Conservation (phyloP, 2,888 invertebrate species). For the Hydriomena furcata region DNA sequence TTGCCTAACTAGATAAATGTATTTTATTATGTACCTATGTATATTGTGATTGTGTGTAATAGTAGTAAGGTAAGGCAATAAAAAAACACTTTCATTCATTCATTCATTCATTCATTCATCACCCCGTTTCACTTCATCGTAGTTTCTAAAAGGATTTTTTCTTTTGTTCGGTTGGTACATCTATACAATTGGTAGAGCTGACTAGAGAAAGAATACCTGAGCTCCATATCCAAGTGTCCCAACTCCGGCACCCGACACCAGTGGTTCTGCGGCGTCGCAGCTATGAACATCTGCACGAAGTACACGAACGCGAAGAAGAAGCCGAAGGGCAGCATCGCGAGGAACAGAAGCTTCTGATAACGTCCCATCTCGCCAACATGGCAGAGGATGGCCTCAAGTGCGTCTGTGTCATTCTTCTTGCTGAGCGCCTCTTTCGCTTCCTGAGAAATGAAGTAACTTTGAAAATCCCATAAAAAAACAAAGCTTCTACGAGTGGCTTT, state of each 20-base stretch:
- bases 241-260: constrained; percentile 71
- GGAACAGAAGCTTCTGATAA: constrained; percentile 67
- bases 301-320: constrained; percentile 70
- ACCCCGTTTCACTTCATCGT: too few relatives aligned
- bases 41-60: too few relatives aligned
- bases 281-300: constrained; percentile 74
- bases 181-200: too few relatives aligned
- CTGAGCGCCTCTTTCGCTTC: constrained; percentile 50
- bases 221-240: constrained; percentile 51
- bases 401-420: constrained; percentile 37
- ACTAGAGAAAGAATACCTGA: constrained; percentile 49
- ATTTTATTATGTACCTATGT: too few relatives aligned
- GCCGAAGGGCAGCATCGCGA: constrained; percentile 67
- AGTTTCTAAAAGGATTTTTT: too few relatives aligned
- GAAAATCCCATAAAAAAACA: too few relatives aligned
- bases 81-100: too few relatives aligned
- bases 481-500: too few relatives aligned
- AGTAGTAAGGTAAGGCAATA: too few relatives aligned
- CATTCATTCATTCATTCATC: too few relatives aligned
- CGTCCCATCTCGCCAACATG: constrained; percentile 68
- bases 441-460: constrained; percentile 27
- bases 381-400: constrained; percentile 60
- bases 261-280: constrained; percentile 65
- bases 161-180: too few relatives aligned
- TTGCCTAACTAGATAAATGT: too few relatives aligned